Evolutionary conservation across 2,113 vertebrate species (phyloP).

Genomic region (Carollia perspicillata): DNA sequence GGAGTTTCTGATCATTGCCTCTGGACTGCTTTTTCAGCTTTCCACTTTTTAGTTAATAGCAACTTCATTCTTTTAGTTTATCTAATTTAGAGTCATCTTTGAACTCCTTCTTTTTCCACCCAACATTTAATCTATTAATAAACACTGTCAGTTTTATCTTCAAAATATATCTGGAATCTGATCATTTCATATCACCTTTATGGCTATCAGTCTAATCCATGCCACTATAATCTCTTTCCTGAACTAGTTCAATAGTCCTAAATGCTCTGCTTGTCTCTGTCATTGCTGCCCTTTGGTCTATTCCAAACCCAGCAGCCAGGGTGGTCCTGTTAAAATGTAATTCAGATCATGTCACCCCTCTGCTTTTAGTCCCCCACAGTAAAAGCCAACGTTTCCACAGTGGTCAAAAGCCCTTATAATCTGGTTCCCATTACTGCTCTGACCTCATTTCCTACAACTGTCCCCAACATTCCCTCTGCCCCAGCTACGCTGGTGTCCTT

Average conservation of each 20-base stretch:
- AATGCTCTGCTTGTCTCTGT: background rate
- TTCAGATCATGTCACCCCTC: background rate
- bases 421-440: conserved; percentile 37
- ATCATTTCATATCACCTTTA: background rate
- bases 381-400: background rate
- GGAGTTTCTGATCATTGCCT: background rate
- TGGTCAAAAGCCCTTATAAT: background rate
- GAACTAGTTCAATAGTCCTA: background rate
- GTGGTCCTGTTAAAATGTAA: conserved; percentile 17
- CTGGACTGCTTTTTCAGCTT: background rate
- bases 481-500: background rate
- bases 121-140: background rate
- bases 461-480: background rate
- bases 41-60: background rate
- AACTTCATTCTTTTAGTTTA: background rate
- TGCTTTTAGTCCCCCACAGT: background rate
- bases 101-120: background rate
- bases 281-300: background rate
- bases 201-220: background rate
- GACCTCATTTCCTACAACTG: background rate
- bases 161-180: background rate
- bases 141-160: background rate
- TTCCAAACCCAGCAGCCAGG: background rate
- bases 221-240: background rate
- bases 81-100: background rate